Conservation (phyloP, 2,888 invertebrate genomes). For the Acanthosepion esculentum region DNA sequence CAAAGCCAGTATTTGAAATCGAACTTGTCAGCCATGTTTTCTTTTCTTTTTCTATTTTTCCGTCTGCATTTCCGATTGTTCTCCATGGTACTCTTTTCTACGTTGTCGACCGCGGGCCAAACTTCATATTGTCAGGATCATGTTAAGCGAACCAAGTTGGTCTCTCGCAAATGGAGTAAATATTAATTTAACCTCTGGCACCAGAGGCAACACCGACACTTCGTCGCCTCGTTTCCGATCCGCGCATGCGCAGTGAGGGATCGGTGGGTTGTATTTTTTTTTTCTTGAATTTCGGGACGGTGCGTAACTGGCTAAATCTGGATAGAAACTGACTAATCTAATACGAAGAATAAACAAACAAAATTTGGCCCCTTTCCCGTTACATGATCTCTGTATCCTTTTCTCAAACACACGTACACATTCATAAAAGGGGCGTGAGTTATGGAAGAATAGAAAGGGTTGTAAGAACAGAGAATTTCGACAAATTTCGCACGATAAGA, state of each 20-base stretch:
- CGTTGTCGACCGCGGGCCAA: not conserved
- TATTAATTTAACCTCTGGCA: not conserved
- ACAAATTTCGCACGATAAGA: too few species aligned
- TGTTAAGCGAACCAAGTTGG: not conserved
- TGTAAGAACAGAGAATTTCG: too few species aligned
- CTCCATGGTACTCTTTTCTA: not conserved
- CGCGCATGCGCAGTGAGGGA: not conserved
- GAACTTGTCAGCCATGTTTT: too few species aligned
- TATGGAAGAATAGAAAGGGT: too few species aligned
- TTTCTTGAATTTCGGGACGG: not conserved
- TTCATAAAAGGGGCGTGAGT: not conserved
- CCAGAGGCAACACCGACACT: not conserved
- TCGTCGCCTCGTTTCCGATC: not conserved
- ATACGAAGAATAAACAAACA: not conserved
- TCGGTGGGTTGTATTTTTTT: not conserved
- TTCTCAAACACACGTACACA: not conserved
- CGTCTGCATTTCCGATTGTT: not conserved
- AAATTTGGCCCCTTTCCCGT: not conserved
- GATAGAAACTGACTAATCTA: not conserved
- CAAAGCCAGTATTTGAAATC: too few species aligned
- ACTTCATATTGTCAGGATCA: not conserved
- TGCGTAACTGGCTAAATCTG: not conserved
- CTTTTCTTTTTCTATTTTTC: too few species aligned
- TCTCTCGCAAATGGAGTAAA: conserved; percentile 20
- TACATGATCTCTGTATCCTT: not conserved